Evolutionary conservation across 2,888 invertebrate species (phyloP).

Genomic region (Eupithecia subfuscata): DNA sequence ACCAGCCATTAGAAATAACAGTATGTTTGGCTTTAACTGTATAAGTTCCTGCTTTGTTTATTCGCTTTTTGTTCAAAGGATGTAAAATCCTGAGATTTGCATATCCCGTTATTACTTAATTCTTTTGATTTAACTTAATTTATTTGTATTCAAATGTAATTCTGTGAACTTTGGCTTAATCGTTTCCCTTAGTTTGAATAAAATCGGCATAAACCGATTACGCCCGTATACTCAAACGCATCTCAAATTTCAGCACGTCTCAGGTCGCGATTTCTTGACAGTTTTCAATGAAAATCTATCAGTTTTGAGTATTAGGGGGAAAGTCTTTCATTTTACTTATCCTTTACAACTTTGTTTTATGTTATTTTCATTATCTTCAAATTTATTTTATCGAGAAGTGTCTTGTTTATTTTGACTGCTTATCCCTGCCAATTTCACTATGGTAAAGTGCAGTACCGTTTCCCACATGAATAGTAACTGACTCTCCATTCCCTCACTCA

Average conservation of each 20-base stretch:
- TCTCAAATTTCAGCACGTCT: no score
- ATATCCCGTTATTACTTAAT: conserved; percentile 35
- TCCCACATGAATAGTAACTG: conserved; percentile 36
- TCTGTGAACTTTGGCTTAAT: conserved; percentile 36
- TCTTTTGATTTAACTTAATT: conserved; percentile 30
- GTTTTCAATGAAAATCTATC: no score
- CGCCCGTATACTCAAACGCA: no score
- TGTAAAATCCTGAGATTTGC: conserved; percentile 48
- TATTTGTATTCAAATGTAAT: conserved; percentile 38
- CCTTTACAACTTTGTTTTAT: not conserved
- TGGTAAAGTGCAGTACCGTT: conserved; percentile 10
- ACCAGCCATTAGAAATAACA: conserved; percentile 38
- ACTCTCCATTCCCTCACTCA: conserved; percentile 63
- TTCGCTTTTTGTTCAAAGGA: conserved; percentile 40
- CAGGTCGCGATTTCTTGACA: no score
- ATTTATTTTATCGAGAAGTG: not conserved
- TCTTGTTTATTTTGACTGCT: not conserved
- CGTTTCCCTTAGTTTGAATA: conserved; percentile 21
- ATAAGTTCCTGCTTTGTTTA: conserved; percentile 14
- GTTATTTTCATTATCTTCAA: not conserved
- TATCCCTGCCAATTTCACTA: not conserved
- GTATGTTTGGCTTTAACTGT: conserved; percentile 22
- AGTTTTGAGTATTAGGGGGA: no score
- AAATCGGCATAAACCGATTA: not conserved
- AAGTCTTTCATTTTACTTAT: not conserved